Evolutionary conservation across 2,797 vertebrate genomes (phyloP).

Genomic region (Psittacula echo): DNA sequence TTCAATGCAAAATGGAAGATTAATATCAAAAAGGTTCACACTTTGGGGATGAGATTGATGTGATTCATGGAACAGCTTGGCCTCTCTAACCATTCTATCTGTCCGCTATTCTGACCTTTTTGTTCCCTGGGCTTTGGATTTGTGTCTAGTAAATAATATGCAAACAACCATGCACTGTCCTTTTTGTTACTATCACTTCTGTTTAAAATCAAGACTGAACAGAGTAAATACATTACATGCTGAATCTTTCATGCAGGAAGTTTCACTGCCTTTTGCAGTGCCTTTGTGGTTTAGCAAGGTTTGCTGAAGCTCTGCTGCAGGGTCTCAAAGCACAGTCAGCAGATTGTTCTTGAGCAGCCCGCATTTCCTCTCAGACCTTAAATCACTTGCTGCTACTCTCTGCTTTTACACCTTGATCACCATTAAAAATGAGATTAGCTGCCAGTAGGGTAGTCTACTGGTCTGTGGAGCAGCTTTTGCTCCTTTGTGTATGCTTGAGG

Average conservation of each 20-base stretch:
- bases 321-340: background rate
- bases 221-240: background rate
- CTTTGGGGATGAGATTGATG: background rate
- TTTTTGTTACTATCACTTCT: background rate
- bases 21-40: background rate
- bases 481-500: background rate
- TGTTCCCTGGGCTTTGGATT: background rate
- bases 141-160: background rate
- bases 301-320: background rate
- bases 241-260: background rate
- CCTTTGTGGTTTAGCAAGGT: background rate
- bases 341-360: background rate
- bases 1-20: background rate
- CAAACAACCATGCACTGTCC: background rate
- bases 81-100: background rate
- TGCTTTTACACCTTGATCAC: accelerated
- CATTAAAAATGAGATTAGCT: background rate
- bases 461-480: background rate
- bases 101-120: background rate
- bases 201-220: background rate
- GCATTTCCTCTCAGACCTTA: background rate
- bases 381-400: background rate
- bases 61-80: background rate
- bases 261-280: background rate
- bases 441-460: background rate